Percentiles rank a stretch among this genome's conserved stretches.
Conservation (phyloP, 2,113 vertebrate genomes). For the Calyptomena viridis region DNA sequence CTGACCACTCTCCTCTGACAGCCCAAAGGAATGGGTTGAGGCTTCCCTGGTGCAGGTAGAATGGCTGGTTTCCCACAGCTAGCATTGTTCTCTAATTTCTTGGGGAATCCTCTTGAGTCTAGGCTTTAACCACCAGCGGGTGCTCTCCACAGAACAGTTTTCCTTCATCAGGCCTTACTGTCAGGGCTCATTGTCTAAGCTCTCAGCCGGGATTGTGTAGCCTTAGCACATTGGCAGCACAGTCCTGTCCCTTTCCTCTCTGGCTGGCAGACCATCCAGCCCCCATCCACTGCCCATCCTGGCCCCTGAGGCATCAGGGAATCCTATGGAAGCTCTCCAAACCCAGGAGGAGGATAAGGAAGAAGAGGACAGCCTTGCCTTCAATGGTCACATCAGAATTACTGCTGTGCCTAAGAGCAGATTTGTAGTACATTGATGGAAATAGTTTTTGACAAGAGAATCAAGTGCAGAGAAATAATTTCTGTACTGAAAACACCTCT, state of each 20-base stretch:
- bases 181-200: not conserved
- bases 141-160: not conserved
- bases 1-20: fast-evolving
- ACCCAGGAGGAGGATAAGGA: not conserved
- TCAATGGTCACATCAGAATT: not conserved
- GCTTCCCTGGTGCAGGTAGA: not conserved
- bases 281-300: fast-evolving
- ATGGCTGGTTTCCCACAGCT: not conserved
- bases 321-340: not conserved
- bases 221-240: not conserved
- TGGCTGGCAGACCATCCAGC: not conserved
- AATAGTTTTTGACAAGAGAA: constrained; percentile 16
- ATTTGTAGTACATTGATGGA: not conserved
- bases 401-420: not conserved
- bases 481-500: constrained; percentile 18
- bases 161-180: not conserved
- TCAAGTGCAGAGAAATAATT: constrained; percentile 27
- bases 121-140: not conserved
- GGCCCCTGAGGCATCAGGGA: not conserved
- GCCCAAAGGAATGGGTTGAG: not conserved
- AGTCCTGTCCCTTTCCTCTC: not conserved
- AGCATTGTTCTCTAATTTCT: not conserved
- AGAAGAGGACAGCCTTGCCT: not conserved
- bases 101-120: not conserved
- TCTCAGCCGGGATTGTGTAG: not conserved